Conservation (phyloP, 2,113 vertebrate species). For the Synodontis membranacea region DNA sequence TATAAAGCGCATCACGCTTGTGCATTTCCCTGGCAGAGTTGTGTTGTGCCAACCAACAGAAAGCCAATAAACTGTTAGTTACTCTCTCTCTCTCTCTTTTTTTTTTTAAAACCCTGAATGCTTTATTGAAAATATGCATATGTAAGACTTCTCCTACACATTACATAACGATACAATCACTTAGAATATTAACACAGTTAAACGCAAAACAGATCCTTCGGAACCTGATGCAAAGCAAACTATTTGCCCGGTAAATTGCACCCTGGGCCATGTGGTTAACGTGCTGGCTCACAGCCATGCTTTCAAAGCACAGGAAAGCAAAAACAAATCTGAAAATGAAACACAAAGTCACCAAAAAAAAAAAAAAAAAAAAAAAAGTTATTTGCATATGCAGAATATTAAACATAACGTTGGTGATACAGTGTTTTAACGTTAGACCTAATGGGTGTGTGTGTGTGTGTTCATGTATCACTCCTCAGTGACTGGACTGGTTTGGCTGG, state of each 20-base stretch:
- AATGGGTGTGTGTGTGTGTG: conserved; percentile 29
- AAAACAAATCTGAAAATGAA: conserved; percentile 53
- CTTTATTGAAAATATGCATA: conserved; percentile 79
- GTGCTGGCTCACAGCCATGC: conserved; percentile 42
- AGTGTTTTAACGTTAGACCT: conserved; percentile 44
- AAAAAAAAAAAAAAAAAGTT: conserved; percentile 44
- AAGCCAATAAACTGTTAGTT: background rate
- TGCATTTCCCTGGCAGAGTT: background rate
- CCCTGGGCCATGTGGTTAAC: conserved; percentile 39
- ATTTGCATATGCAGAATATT: conserved; percentile 59
- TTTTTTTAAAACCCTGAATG: conserved; percentile 67
- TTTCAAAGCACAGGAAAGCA: conserved; percentile 47
- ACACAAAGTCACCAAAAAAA: conserved; percentile 48
- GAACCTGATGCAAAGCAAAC: conserved; percentile 60
- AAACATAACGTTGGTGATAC: conserved; percentile 58
- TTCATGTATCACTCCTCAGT: conserved; percentile 37
- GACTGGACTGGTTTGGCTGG: conserved; percentile 51
- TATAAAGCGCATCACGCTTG: background rate
- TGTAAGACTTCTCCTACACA: conserved; percentile 71
- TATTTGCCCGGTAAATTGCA: conserved; percentile 36
- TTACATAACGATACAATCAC: conserved; percentile 75
- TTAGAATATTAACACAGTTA: conserved; percentile 69
- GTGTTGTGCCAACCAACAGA: background rate
- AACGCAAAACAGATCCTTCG: conserved; percentile 65
- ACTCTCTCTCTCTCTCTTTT: conserved; percentile 48